Conservation (phyloP, 2,113 vertebrate genomes). For the Mesitornis unicolor region DNA sequence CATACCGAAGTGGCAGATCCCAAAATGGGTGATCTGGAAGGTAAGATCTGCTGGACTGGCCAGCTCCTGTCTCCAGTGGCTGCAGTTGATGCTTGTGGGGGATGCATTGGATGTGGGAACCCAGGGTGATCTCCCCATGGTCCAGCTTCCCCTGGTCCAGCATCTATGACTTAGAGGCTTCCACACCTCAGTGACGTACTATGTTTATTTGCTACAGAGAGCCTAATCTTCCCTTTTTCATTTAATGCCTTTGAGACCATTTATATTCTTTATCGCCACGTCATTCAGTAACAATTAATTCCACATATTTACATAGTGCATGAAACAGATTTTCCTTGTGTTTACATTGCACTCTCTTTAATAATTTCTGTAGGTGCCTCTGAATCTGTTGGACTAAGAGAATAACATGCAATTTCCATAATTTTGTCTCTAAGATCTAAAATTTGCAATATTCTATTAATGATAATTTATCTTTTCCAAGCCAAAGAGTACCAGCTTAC, state of each 20-base stretch:
- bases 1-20: background rate
- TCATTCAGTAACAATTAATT: conserved; percentile 1
- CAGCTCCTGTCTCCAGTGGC: background rate
- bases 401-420: background rate
- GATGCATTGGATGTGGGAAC: background rate
- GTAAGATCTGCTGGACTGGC: too few species aligned
- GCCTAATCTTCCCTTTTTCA: background rate
- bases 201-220: background rate
- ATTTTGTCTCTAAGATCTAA: background rate
- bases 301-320: background rate
- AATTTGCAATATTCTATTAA: background rate
- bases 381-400: background rate
- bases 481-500: background rate
- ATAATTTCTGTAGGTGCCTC: conserved; percentile 7
- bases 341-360: conserved; percentile 1
- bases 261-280: background rate
- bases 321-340: conserved; percentile 10
- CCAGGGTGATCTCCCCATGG: background rate
- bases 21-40: background rate
- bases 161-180: background rate
- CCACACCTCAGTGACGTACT: background rate
- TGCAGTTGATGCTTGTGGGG: background rate
- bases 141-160: background rate
- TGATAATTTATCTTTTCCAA: background rate
- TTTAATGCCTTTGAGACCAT: background rate